Percentiles rank a stretch among this genome's conserved stretches.
Evolutionary conservation across 2,113 vertebrate species (phyloP).

Genomic region (Colaptes auratus): DNA sequence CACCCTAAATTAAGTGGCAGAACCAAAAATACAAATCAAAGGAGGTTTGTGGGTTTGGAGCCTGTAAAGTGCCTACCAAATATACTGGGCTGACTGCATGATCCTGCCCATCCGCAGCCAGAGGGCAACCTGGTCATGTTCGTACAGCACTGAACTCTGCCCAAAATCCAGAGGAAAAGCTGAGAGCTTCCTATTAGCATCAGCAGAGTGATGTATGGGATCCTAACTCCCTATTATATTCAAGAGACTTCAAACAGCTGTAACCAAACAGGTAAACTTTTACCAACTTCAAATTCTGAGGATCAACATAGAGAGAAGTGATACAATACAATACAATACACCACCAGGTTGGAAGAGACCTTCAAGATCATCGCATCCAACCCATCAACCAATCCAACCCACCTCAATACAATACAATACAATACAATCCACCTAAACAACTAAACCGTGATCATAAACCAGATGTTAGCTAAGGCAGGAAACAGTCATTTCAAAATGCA

Average conservation of each 20-base stretch:
- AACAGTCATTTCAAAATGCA: neutral
- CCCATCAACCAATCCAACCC: too few relatives aligned
- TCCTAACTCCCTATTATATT: conserved; percentile 30
- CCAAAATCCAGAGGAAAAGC: neutral
- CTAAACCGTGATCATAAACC: neutral
- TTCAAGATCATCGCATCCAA: too few relatives aligned
- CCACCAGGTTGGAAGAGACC: too few relatives aligned
- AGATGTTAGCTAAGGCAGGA: neutral
- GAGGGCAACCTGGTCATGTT: neutral
- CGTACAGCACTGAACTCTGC: neutral
- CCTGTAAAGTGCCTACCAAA: neutral
- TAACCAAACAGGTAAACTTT: conserved; percentile 45
- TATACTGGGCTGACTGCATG: neutral
- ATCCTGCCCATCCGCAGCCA: neutral
- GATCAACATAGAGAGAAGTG: neutral
- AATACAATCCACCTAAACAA: too few relatives aligned
- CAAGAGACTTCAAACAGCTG: conserved; percentile 29
- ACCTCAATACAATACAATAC: too few relatives aligned
- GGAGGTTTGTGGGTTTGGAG: neutral
- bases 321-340: too few relatives aligned
- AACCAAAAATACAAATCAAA: neutral
- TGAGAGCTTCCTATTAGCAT: neutral
- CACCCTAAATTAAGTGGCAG: neutral
- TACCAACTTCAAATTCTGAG: conserved; percentile 21
- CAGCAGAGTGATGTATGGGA: conserved; percentile 6